These are phyloP conservation scores for Agrilus cyanescens DNA, from an alignment of 2,888 invertebrate genomes.

Conservation along the genomic window DNA sequence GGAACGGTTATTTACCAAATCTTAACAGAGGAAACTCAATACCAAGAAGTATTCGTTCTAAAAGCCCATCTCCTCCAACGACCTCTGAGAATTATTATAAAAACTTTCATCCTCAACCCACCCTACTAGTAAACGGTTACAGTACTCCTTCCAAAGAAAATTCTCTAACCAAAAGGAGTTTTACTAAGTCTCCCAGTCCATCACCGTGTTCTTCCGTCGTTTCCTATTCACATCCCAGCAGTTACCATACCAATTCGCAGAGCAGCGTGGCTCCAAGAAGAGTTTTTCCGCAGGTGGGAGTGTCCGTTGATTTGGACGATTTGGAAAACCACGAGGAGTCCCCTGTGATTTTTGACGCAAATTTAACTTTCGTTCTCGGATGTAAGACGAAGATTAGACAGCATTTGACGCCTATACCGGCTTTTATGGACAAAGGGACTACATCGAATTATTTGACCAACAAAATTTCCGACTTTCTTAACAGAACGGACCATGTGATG, in stretches of 20 bases:
- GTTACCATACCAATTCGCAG: slow-evolving; percentile 32
- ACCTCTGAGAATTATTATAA: background rate
- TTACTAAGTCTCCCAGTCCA: slow-evolving; percentile 21
- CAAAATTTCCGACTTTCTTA: slow-evolving; percentile 69
- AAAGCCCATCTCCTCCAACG: no score
- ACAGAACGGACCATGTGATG: slow-evolving; percentile 77
- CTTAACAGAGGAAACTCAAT: no score
- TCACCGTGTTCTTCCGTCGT: slow-evolving; percentile 9
- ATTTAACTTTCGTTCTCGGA: slow-evolving; percentile 66
- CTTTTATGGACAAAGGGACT: slow-evolving; percentile 63
- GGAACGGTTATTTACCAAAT: no score
- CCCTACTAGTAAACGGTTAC: no score
- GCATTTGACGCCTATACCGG: slow-evolving; percentile 58
- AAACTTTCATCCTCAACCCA: background rate
- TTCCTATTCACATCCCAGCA: slow-evolving; percentile 17
- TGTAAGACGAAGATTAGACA: slow-evolving; percentile 56
- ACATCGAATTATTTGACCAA: slow-evolving; percentile 63
- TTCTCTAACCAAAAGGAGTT: slow-evolving; percentile 10
- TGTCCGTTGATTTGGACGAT: slow-evolving; percentile 44
- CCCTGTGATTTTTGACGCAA: slow-evolving; percentile 72
- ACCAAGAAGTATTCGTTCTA: no score
- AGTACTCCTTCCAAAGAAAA: no score
- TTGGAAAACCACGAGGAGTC: slow-evolving; percentile 56
- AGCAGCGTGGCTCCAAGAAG: slow-evolving; percentile 50
- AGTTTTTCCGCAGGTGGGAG: slow-evolving; percentile 53